Evolutionary conservation across 30 jellyfish, hydroid and myxozoan species (phyloP).

Genomic region (Turritopsis dohrnii): DNA sequence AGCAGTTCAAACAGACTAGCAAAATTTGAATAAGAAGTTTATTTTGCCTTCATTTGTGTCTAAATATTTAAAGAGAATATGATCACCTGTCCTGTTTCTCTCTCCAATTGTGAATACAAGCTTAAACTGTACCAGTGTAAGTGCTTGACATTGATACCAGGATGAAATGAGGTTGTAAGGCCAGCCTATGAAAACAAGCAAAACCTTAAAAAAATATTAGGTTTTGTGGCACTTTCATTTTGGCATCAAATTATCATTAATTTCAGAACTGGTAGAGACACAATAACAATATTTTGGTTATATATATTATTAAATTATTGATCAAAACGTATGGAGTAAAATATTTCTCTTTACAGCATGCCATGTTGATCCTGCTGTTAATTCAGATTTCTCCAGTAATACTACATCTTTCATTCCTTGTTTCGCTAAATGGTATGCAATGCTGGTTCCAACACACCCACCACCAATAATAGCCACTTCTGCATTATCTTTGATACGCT

Average conservation of each 20-base stretch:
- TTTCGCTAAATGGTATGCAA: constrained; percentile 86
- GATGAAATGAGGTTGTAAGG: constrained; percentile 67
- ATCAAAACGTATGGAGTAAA: background rate
- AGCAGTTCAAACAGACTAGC: no score
- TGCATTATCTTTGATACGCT: constrained; percentile 62
- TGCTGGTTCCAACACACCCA: constrained; percentile 88
- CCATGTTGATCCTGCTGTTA: constrained; percentile 99
- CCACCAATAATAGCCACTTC: constrained; percentile 97
- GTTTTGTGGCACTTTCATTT: background rate
- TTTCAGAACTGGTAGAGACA: no score
- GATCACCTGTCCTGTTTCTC: constrained; percentile 87
- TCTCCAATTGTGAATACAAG: constrained; percentile 64
- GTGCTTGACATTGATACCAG: constrained; percentile 60
- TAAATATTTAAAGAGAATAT: no score
- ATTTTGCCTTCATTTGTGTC: background rate
- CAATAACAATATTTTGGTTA: background rate
- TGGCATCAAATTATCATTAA: no score
- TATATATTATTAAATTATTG: no score
- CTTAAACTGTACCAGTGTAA: constrained; percentile 73
- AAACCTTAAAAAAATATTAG: no score
- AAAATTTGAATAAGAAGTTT: background rate
- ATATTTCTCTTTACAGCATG: constrained; percentile 72
- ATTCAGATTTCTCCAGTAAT: constrained; percentile 72
- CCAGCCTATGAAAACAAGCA: constrained; percentile 61
- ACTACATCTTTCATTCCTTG: constrained; percentile 90